Evolutionary conservation across 2,797 vertebrate species (phyloP), one percentile per base, ranked within the genome.

Genomic region (Acanthurus leucopareius): DNA sequence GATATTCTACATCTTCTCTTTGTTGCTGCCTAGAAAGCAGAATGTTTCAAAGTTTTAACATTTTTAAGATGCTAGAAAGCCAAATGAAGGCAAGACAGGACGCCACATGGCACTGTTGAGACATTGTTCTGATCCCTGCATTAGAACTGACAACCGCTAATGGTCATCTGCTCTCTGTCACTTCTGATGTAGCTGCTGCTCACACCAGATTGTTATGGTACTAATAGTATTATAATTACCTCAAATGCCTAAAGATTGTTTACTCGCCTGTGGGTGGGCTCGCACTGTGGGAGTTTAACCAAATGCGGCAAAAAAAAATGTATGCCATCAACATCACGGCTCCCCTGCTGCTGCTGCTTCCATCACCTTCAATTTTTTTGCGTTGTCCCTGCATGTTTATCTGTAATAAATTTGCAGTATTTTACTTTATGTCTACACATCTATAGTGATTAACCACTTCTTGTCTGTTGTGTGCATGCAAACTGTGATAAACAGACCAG

Each of bases 161-260:
- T 86, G 90, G 88, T 91, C 81, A 85, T 83, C 86, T 91, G 86
- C 75, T 90, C 73, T 77, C 71, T 79, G 82, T 88, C 82, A 85
- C 66, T 73, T 88, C 75, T 87, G 75, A 91, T 90, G 88, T 68
- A 75, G 69, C 80, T 88, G 85, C 86, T 79, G 83, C 82, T 82
- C 77, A 56, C 64, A 74, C 80, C 85, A 85, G 80, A 91, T 81
- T 82, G 77, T 73, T 75, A 47, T 77, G 57, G 68, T 59, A 59
- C 82, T 80, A 80, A 75, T 83, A 69, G 63, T 59, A 75, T 84
- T 70, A 69, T 87, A 86, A 86, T 85, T 73, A 77, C 80, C 77
- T 80, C 45, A 25, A 81, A 87, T 47, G 76, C 84, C 64, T 73
- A 63, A 80, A 56, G 86, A 82, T 58, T 88, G 80, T 90, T 90